A percentile compares a stretch with the other conserved stretches of the same genome.
Conservation (phyloP, 2,113 vertebrate species). For the Ageneiosus marmoratus region DNA sequence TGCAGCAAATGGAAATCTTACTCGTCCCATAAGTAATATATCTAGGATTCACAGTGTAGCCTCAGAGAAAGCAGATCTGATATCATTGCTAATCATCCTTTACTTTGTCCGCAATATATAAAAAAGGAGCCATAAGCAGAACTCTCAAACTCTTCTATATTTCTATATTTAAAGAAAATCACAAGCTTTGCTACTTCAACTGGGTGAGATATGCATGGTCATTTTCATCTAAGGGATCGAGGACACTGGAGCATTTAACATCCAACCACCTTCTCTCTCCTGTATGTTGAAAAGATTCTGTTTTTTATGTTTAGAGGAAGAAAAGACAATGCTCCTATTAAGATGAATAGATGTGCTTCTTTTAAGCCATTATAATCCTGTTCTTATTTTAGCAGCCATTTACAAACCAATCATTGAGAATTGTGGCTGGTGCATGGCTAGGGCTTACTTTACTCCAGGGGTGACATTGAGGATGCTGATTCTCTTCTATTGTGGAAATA, state of each 20-base stretch:
- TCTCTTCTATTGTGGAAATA: conserved; percentile 1
- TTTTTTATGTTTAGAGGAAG: background rate
- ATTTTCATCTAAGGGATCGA: background rate
- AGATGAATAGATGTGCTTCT: background rate
- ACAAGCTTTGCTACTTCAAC: no score
- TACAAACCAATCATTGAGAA: background rate
- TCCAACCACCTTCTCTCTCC: background rate
- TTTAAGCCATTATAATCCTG: background rate
- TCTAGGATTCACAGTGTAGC: background rate
- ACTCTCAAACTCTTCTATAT: background rate
- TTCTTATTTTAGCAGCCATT: background rate
- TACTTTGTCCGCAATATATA: background rate
- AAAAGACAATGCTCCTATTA: background rate
- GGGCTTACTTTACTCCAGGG: conserved; percentile 2
- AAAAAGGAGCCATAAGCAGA: background rate
- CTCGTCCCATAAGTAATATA: background rate
- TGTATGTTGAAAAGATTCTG: background rate
- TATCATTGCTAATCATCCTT: background rate
- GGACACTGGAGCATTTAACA: background rate
- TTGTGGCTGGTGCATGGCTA: background rate
- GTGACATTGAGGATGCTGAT: background rate
- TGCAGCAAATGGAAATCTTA: background rate
- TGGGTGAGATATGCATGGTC: background rate
- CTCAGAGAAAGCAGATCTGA: background rate
- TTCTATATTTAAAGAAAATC: background rate